Percentiles rank a stretch among this genome's conserved stretches.
Conservation (phyloP, 2,797 vertebrate species). For the Monodelphis domestica region DNA sequence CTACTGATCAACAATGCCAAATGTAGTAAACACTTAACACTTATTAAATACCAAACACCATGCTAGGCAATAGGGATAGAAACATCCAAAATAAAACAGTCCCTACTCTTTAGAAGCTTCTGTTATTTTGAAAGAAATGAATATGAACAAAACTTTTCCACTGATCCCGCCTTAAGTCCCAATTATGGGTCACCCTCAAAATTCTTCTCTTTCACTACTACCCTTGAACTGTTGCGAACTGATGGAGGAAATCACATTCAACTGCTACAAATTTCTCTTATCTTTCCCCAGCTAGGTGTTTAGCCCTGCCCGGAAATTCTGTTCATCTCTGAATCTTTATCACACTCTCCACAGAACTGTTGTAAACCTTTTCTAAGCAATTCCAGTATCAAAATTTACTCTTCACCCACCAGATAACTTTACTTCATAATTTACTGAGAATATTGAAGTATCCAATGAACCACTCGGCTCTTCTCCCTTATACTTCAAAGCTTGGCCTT, state of each 20-base stretch:
- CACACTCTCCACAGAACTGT: not conserved
- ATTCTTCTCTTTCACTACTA: not conserved
- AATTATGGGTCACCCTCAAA: not conserved
- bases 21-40: not conserved
- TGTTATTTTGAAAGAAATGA: not conserved
- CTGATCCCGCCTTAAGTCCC: not conserved
- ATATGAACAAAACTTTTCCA: not conserved
- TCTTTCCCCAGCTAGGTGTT: not conserved
- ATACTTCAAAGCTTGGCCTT: not conserved
- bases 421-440: not conserved
- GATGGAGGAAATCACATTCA: not conserved
- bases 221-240: not conserved
- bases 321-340: not conserved
- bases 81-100: not conserved
- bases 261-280: not conserved
- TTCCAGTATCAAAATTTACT: not conserved
- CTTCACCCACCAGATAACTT: not conserved
- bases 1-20: not conserved
- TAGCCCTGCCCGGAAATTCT: not conserved
- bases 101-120: not conserved
- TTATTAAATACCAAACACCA: not conserved
- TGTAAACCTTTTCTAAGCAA: not conserved
- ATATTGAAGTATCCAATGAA: not conserved
- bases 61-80: not conserved
- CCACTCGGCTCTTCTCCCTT: not conserved